phyloP scores from a whole-genome alignment of 1,140 invertebrate species.

The Drosophila tristis region DNA sequence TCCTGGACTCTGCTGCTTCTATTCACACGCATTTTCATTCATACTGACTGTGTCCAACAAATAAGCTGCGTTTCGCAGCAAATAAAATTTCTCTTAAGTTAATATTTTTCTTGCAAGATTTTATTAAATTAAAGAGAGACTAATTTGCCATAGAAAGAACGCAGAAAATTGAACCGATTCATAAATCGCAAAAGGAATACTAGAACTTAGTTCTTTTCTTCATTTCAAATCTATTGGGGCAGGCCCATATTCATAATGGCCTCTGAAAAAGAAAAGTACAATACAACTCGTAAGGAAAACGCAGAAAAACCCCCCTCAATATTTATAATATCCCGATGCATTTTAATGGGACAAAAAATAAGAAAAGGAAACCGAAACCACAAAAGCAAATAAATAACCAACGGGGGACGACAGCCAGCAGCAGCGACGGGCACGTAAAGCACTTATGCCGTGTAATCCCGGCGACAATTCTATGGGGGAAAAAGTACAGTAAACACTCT shows the following conservation, averaged over 20 bases:
- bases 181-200: too few species aligned
- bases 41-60: not conserved
- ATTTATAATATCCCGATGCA: slow-evolving; percentile 29
- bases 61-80: not conserved
- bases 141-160: not conserved
- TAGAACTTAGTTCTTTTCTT: too few species aligned
- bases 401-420: slow-evolving; percentile 15
- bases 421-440: slow-evolving; percentile 16
- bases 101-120: not conserved
- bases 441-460: slow-evolving; percentile 34
- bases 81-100: too few species aligned
- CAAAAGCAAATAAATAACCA: slow-evolving; percentile 43
- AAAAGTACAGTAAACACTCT: slow-evolving; percentile 48
- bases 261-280: too few species aligned
- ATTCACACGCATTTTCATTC: slow-evolving; percentile 16
- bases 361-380: slow-evolving; percentile 20
- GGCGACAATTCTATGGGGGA: slow-evolving; percentile 18
- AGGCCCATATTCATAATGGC: too few species aligned
- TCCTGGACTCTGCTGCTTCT: not conserved
- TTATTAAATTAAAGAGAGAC: not conserved
- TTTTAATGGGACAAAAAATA: slow-evolving; percentile 34
- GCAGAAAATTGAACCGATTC: not conserved
- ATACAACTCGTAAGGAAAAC: not conserved
- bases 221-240: too few species aligned
- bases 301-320: not conserved